phyloP scores from a whole-genome alignment of 2,797 vertebrate species.

The Catamblyrhynchus diadema region DNA sequence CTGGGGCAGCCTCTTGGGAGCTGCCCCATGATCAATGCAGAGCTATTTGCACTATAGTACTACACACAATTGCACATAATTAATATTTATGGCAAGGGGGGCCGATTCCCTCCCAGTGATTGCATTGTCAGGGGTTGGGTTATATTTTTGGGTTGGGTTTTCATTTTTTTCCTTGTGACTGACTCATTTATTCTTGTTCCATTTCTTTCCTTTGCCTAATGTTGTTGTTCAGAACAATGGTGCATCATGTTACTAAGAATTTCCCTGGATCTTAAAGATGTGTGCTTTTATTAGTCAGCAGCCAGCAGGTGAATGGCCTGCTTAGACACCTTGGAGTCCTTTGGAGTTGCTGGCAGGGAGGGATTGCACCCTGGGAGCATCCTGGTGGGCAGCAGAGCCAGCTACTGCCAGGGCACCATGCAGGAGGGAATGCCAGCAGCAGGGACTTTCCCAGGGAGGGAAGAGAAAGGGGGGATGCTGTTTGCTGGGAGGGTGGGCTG shows the following conservation, averaged over 20 bases:
- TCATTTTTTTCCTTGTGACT: slow-evolving; percentile 18
- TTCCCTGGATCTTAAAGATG: not conserved
- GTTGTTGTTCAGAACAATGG: not conserved
- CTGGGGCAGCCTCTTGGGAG: not conserved
- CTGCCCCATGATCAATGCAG: slow-evolving; percentile 19
- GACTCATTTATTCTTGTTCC: slow-evolving; percentile 18
- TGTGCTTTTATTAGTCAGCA: not conserved
- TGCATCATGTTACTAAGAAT: slow-evolving; percentile 54
- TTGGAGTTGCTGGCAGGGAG: not conserved
- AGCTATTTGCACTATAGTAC: slow-evolving; percentile 65
- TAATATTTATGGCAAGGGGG: slow-evolving; percentile 7
- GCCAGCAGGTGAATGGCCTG: not conserved
- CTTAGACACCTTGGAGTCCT: not conserved
- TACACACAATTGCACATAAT: slow-evolving; percentile 61
- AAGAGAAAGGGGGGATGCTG: fast-evolving
- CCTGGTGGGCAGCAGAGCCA: not conserved
- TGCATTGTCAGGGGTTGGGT: slow-evolving; percentile 22
- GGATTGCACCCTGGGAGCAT: not conserved
- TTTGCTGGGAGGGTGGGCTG: not conserved
- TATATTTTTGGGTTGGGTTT: slow-evolving; percentile 20
- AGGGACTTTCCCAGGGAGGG: not conserved
- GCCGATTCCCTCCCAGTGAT: not conserved
- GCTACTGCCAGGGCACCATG: fast-evolving
- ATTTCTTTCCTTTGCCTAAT: not conserved
- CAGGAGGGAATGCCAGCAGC: not conserved